Evolutionary conservation across 2,113 vertebrate genomes (phyloP), one percentile per base, ranked within the genome.

Genomic region (Nerophis ophidion): DNA sequence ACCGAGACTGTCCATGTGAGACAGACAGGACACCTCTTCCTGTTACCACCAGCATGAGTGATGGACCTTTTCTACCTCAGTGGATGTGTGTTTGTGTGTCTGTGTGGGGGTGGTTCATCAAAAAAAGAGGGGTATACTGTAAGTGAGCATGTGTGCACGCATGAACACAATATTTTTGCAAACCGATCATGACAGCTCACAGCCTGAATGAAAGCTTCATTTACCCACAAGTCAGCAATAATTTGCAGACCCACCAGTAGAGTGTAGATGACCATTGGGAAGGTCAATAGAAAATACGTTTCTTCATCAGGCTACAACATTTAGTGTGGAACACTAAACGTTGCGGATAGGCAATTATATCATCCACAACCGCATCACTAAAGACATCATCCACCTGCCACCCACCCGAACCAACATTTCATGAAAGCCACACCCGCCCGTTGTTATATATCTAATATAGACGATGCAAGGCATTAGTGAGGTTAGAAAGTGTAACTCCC

Each of bases 141-240:
- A 63, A 62, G 68, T 70, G 74, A 68, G 74, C 60, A 70, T 71
- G 64, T 66, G 76, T 59, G 65, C 74, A 82, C 48, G 66, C 81
- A 72, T 84, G 81, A 80, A 63, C 65, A 77, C 76, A 71, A 70
- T 73, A 64, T 70, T 76, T 70, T 26, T 76, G 76, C 79, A 83
- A 88, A 86, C 73, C 70, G 65, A 77, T 87, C 78, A 54, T 86
- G 86, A 85, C 86, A 87, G 86, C 80, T 80, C 84, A 75, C 83
- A 87, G 82, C 79, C 61, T 50, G 85, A 87, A 82, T 57, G 48
- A 84, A 81, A 82, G 81, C 69, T 75, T 78, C 66, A 87, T 87
- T 84, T 86, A 75, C 81, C 81, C 85, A 83, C 81, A 84, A 86
- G 87, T 79, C 85, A 79, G 73, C 77, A 68, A 77, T 84, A 76